Conservation (phyloP, 2,888 invertebrate genomes). For the Pammene aurita region DNA sequence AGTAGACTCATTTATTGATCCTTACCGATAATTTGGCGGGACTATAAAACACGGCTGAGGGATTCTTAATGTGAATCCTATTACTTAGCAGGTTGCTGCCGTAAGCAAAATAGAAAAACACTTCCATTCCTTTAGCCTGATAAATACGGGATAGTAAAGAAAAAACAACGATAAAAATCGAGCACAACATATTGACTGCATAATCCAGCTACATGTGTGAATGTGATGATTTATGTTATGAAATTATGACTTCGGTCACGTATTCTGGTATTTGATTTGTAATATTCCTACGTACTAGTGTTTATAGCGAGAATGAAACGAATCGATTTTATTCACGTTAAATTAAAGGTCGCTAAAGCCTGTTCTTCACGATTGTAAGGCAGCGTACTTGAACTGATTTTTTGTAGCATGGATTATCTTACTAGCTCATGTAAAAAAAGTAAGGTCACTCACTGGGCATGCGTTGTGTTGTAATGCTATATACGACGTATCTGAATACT, state of each 20-base stretch:
- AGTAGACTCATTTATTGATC: neutral
- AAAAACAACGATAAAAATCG: neutral
- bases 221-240: neutral
- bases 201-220: neutral
- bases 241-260: neutral
- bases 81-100: slow-evolving; percentile 21
- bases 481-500: too few relatives aligned
- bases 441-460: too few relatives aligned
- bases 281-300: neutral
- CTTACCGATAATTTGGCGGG: slow-evolving; percentile 10
- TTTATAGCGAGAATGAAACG: neutral
- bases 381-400: neutral
- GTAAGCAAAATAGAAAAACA: slow-evolving; percentile 15
- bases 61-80: slow-evolving; percentile 11
- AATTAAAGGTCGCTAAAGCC: neutral
- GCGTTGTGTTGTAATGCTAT: too few relatives aligned
- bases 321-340: neutral
- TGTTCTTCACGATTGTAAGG: neutral
- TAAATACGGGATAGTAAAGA: neutral
- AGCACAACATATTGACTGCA: neutral
- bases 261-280: neutral
- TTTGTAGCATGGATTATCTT: too few relatives aligned
- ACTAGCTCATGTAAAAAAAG: too few relatives aligned
- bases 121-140: neutral
- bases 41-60: slow-evolving; percentile 7